These are phyloP conservation scores for Anoplopoma fimbria DNA, from an alignment of 2,113 vertebrate species.

Conservation along the genomic window DNA sequence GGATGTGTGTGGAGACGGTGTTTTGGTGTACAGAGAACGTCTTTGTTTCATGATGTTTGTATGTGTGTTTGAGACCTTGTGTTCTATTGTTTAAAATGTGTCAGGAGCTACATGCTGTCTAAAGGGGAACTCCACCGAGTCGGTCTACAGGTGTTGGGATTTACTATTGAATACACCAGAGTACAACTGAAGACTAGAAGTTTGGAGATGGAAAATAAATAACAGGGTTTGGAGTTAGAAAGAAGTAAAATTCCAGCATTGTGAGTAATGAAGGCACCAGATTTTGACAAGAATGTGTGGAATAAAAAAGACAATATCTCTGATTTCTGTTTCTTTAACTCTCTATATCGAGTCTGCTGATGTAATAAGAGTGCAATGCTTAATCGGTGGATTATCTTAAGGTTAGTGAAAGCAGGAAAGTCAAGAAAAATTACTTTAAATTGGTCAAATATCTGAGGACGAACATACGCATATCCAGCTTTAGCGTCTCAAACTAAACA, in stretches of 20 bases:
- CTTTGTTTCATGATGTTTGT: conserved; percentile 29
- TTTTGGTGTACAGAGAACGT: conserved; percentile 9
- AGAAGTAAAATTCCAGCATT: neutral
- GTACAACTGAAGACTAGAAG: neutral
- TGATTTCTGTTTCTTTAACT: neutral
- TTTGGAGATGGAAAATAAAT: neutral
- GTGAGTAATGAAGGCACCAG: neutral
- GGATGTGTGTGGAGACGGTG: conserved; percentile 4
- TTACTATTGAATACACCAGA: neutral
- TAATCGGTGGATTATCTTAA: no score
- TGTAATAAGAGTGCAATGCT: neutral
- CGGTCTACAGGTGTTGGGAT: neutral
- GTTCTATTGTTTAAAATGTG: neutral
- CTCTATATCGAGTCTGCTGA: neutral
- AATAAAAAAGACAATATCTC: neutral
- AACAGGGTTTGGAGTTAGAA: neutral
- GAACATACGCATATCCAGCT: neutral
- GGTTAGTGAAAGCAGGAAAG: no score
- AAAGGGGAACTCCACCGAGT: neutral
- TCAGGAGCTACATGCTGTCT: neutral
- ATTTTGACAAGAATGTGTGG: neutral
- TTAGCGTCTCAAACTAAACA: neutral
- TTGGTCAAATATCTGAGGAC: neutral
- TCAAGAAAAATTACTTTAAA: neutral
- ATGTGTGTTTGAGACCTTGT: conserved; percentile 37